Evolutionary conservation across 2,888 invertebrate species (phyloP).

Genomic region (Polyommatus icarus): DNA sequence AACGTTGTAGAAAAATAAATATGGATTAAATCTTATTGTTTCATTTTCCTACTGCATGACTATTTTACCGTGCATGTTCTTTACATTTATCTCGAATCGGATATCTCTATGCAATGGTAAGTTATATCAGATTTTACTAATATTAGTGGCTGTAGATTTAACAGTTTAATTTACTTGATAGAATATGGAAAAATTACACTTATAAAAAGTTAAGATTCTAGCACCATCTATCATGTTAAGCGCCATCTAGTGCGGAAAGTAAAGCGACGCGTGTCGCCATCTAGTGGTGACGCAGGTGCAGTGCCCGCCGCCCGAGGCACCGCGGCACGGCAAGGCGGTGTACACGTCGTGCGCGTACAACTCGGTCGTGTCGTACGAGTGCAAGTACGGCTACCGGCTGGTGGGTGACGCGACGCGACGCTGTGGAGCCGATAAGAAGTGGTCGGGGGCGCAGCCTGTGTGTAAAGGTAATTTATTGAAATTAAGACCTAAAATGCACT

Average conservation of each 20-base stretch:
- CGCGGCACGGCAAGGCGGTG: constrained; percentile 94
- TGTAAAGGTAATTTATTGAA: constrained; percentile 87
- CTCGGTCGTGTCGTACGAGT: constrained; percentile 96
- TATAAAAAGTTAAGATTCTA: background rate
- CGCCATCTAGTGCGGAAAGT: constrained; percentile 55
- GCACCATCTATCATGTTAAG: constrained; percentile 40
- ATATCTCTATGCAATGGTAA: constrained; percentile 8
- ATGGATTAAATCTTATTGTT: constrained; percentile 60
- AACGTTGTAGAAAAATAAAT: constrained; percentile 74
- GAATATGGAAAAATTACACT: no score
- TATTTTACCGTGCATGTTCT: constrained; percentile 51
- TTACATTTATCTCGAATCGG: constrained; percentile 18
- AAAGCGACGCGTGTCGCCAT: constrained; percentile 75
- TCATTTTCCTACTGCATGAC: constrained; percentile 57
- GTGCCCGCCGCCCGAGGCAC: constrained; percentile 95
- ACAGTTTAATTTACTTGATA: background rate
- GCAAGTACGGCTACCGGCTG: constrained; percentile 95
- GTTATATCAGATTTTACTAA: background rate
- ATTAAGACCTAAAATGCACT: background rate
- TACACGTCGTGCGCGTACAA: constrained; percentile 97
- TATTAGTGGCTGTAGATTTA: background rate
- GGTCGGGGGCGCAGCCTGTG: constrained; percentile 94
- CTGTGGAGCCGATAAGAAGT: constrained; percentile 96
- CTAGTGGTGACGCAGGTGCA: constrained; percentile 94
- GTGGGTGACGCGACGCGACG: constrained; percentile 93